A percentile compares a stretch with the other conserved stretches of the same genome.
These are phyloP conservation scores for Tiphia femorata DNA, from an alignment of 2,888 invertebrate genomes.

Conservation along the genomic window DNA sequence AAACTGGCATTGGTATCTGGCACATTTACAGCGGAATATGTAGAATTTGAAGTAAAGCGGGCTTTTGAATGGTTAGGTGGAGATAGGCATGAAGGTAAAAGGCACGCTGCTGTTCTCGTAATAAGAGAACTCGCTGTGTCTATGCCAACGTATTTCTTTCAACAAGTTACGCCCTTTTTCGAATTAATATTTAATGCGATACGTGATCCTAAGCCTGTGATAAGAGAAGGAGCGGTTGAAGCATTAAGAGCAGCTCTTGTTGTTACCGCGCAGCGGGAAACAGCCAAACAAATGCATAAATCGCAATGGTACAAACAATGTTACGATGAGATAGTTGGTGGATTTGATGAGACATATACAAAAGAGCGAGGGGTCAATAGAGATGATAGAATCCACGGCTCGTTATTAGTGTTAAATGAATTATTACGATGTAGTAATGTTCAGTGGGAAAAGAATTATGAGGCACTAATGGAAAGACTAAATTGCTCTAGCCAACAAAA, in stretches of 20 bases:
- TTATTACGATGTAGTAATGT: conserved; percentile 91
- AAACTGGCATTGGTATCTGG: conserved; percentile 92
- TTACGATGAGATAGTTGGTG: conserved; percentile 88
- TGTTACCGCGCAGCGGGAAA: conserved; percentile 95
- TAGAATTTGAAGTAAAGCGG: conserved; percentile 97
- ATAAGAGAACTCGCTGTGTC: conserved; percentile 93
- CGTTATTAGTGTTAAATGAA: conserved; percentile 93
- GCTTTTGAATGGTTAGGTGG: conserved; percentile 96
- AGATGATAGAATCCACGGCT: conserved; percentile 94
- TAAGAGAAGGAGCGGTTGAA: conserved; percentile 93
- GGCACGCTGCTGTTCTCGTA: conserved; percentile 93
- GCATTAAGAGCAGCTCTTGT: conserved; percentile 95
- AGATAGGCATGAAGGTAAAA: conserved; percentile 90
- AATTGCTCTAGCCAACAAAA: conserved; percentile 64
- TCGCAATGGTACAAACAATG: conserved; percentile 95
- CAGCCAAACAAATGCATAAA: conserved; percentile 90
- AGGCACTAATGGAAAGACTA: conserved; percentile 77
- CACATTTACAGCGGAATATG: conserved; percentile 94
- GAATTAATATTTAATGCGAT: conserved; percentile 93
- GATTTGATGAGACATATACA: conserved; percentile 77
- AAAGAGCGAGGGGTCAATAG: conserved; percentile 84
- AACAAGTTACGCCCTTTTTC: conserved; percentile 93
- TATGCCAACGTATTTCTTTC: conserved; percentile 97
- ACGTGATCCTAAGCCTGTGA: conserved; percentile 90
- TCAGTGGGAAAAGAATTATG: conserved; percentile 86